Evolutionary conservation across 1,140 invertebrate genomes (phyloP).

Genomic region (Drosophila murphyi): DNA sequence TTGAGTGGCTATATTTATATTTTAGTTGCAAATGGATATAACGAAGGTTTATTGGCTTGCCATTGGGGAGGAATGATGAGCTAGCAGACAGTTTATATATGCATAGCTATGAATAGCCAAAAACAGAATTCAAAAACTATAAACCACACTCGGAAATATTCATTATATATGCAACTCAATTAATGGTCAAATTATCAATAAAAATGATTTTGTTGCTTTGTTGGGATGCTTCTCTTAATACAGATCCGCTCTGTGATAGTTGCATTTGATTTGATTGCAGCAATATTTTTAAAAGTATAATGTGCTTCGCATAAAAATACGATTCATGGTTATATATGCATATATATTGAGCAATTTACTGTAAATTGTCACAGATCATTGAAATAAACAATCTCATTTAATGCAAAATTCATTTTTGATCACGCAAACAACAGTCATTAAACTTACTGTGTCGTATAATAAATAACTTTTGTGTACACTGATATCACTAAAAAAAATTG

Average conservation of each 20-base stretch:
- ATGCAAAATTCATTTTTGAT: constrained; percentile 65
- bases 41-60: constrained; percentile 61
- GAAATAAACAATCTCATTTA: constrained; percentile 55
- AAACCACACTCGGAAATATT: constrained; percentile 16
- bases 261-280: not conserved
- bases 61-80: constrained; percentile 41
- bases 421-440: constrained; percentile 62
- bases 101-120: not conserved
- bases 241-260: not conserved
- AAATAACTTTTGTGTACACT: constrained; percentile 36
- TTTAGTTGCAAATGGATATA: constrained; percentile 50
- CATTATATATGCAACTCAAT: constrained; percentile 25
- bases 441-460: constrained; percentile 78
- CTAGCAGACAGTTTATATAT: constrained; percentile 29
- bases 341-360: too few relatives aligned
- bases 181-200: constrained; percentile 12
- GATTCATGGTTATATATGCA: too few relatives aligned
- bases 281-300: not conserved
- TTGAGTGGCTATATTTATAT: constrained; percentile 43
- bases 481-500: not conserved
- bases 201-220: not conserved
- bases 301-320: not conserved
- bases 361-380: not conserved
- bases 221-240: not conserved
- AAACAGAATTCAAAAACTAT: constrained; percentile 20